Conservation (phyloP, 2,113 vertebrate species). For the Heteronetta atricapilla region DNA sequence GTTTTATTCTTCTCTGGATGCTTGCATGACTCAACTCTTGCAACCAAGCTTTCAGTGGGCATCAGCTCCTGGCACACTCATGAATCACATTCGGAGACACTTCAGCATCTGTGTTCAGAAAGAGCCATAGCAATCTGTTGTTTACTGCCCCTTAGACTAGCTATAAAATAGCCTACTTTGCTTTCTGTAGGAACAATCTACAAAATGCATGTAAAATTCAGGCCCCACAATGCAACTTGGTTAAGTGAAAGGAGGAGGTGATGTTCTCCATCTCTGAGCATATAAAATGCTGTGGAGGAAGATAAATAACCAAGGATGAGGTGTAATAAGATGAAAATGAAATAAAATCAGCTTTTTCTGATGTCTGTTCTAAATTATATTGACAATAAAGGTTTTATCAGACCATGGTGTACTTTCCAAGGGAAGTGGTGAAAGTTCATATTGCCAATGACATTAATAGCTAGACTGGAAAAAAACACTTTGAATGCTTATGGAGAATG, state of each 20-base stretch:
- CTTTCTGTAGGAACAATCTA: fast-evolving
- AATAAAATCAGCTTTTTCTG: not conserved
- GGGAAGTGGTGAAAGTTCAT: conserved; percentile 6
- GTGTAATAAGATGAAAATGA: not conserved
- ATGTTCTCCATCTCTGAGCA: not conserved
- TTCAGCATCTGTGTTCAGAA: not conserved
- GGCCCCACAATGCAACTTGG: not conserved
- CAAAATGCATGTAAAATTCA: not conserved
- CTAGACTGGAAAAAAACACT: not conserved
- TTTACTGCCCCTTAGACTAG: not conserved
- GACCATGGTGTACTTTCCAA: not conserved
- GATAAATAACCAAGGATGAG: not conserved
- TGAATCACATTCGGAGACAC: not conserved
- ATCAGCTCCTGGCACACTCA: not conserved
- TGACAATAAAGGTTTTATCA: conserved; percentile 28
- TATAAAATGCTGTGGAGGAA: not conserved
- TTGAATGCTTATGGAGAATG: not conserved
- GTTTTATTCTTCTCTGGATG: not conserved
- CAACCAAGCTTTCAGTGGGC: not conserved
- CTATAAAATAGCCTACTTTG: not conserved
- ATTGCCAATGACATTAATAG: not conserved
- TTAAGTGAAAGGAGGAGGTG: not conserved
- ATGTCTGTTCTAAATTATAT: conserved; percentile 11
- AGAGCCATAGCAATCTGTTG: not conserved
- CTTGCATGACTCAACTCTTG: not conserved